Evolutionary conservation across 1,140 invertebrate species (phyloP).

Genomic region (Lithobius niger): DNA sequence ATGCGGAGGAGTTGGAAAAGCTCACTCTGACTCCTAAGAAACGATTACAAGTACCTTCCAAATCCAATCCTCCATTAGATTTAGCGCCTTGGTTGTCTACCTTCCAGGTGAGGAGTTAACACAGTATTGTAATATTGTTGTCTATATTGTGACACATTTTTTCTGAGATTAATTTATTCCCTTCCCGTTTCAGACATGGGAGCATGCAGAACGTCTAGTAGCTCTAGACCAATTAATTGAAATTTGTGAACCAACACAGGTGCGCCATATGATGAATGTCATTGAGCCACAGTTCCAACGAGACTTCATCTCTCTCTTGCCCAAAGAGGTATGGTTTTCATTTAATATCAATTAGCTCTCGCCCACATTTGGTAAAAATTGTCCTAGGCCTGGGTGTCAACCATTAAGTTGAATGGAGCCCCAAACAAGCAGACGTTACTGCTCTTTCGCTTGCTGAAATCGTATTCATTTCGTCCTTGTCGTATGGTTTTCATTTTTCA

Average conservation of each 20-base stretch:
- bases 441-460: no score
- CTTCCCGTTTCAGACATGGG: conserved; percentile 52
- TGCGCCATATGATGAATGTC: conserved; percentile 89
- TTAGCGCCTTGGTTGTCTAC: conserved; percentile 58
- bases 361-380: no score
- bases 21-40: conserved; percentile 13
- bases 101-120: conserved; percentile 47
- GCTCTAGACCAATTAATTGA: conserved; percentile 82
- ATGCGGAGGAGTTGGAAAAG: conserved; percentile 2
- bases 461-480: no score
- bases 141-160: background rate
- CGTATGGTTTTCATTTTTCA: no score
- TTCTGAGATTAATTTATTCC: background rate
- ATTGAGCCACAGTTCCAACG: conserved; percentile 97
- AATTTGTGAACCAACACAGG: conserved; percentile 77
- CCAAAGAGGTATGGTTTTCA: conserved; percentile 83
- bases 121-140: conserved; percentile 14
- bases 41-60: conserved; percentile 45
- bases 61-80: conserved; percentile 64
- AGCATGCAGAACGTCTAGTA: conserved; percentile 69
- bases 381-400: no score
- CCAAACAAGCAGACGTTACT: no score
- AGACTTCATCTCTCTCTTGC: conserved; percentile 91
- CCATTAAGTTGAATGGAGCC: no score
- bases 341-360: no score